Evolutionary conservation across 2,113 vertebrate species (phyloP), one percentile per base, ranked within the genome.

Genomic region (Rhinopomastus cyanomelas): DNA sequence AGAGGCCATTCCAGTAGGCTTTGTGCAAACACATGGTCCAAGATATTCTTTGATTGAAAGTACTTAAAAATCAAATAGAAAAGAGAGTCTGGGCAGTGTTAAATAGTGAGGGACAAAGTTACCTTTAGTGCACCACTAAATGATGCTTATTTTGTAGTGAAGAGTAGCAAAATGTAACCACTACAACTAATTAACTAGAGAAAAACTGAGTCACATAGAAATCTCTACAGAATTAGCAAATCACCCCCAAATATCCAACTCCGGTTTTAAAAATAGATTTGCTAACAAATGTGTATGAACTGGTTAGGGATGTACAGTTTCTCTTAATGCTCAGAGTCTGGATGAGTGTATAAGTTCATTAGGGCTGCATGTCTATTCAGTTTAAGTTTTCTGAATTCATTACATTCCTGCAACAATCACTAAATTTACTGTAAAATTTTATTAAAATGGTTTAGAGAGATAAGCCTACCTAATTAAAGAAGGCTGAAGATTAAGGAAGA

Each of bases 361-460:
- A 87, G 81, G 68, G 23, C 20, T 81, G 17, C 23, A 65, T 46
- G 16, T 51, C 84, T 72, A 76, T 85, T 57, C 74, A 84, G 62
- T 65, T 81, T 65, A 84, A 64, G 27, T 57, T 87, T 88, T 78
- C 61, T 72, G 57, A 88, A 93, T 90, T 93, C 66, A 79, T 87
- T 79, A 19, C 51, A 48, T 48, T 79, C 30, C 36, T 79, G 25
- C 10, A 34, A 57, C 23, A 72, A 68, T 37, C 39, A 79, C 25
- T 75, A 72, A 75, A 52, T 65, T 87, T 32, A 49, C 15, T 53
- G 21, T 61, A n/a, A 68, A 84, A 59, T 29, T 26, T 72, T 60
- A 84, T 84, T 87, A 21, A 88, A 65, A 76, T 56, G 2, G 3
- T 61, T 83, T 72, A 65, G 62, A 61, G 84, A 42, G 15, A 49